Conservation (phyloP, 2,113 vertebrate genomes). For the Anarrhichthys ocellatus region DNA sequence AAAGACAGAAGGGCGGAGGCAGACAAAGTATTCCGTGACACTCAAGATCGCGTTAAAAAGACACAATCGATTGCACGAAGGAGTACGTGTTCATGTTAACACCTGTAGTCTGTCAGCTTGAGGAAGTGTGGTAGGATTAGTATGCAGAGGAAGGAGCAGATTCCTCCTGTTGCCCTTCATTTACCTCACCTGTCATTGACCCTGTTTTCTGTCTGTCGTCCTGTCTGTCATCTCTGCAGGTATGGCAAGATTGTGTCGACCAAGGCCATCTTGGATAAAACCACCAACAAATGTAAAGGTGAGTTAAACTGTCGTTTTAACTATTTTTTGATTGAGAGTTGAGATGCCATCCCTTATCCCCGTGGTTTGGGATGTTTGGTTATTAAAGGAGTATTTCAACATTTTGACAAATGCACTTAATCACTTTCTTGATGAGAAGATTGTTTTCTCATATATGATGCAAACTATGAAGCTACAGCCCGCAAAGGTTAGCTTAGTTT, state of each 20-base stretch:
- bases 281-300: conserved; percentile 97
- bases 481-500: not conserved
- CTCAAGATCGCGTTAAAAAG: not conserved
- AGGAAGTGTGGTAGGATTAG: conserved; percentile 27
- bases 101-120: conserved; percentile 51
- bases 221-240: conserved; percentile 70
- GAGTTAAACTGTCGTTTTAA: conserved; percentile 41
- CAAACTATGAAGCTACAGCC: not conserved
- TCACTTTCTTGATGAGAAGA: not conserved
- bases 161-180: conserved; percentile 41
- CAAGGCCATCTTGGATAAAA: conserved; percentile 95
- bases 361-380: not conserved
- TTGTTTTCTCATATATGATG: not conserved
- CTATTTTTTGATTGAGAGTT: not conserved
- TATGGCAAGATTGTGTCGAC: conserved; percentile 97
- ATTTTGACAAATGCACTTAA: not conserved
- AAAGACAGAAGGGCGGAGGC: conserved; percentile 42
- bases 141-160: conserved; percentile 45
- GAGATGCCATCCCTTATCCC: not conserved
- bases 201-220: conserved; percentile 24
- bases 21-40: conserved; percentile 40
- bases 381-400: not conserved
- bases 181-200: conserved; percentile 26
- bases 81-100: conserved; percentile 48
- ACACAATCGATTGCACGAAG: conserved; percentile 20